Percentiles rank a stretch among this genome's conserved stretches.
phyloP scores from a whole-genome alignment of 2,113 vertebrate species.

The Cnemophilus loriae region DNA sequence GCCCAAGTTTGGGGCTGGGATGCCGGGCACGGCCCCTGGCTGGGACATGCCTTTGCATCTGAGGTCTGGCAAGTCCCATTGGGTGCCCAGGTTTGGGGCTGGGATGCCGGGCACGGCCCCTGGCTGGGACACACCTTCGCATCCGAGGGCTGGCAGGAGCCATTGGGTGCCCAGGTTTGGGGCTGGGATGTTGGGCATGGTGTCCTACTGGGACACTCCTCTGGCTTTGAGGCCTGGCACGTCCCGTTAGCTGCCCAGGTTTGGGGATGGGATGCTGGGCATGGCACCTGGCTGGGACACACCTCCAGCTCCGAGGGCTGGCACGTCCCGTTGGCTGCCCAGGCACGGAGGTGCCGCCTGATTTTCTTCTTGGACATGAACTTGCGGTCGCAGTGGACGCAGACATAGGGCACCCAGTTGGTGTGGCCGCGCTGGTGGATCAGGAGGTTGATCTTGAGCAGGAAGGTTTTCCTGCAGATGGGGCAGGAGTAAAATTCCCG shows the following conservation, averaged over 20 bases:
- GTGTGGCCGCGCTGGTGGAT: slow-evolving; percentile 18
- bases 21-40: rapidly evolving
- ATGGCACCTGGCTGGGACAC: neutral
- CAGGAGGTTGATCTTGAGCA: slow-evolving; percentile 39
- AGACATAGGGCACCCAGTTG: neutral
- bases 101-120: neutral
- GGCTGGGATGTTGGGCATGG: neutral
- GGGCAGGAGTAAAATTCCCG: neutral
- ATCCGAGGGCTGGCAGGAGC: neutral
- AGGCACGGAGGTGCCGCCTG: neutral
- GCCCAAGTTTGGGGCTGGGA: neutral
- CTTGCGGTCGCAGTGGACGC: neutral
- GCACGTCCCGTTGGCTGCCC: neutral
- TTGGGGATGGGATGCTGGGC: neutral
- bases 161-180: neutral
- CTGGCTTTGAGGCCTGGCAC: neutral
- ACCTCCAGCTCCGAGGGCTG: neutral
- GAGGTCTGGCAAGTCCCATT: neutral
- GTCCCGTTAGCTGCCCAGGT: neutral
- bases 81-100: neutral
- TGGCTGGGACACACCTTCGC: rapidly evolving
- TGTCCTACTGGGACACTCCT: neutral
- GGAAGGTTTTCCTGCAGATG: slow-evolving; percentile 9
- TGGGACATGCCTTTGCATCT: rapidly evolving
- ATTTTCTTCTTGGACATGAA: slow-evolving; percentile 35